Conservation (phyloP, 2,797 vertebrate genomes). For the Pangasius larnaudii region DNA sequence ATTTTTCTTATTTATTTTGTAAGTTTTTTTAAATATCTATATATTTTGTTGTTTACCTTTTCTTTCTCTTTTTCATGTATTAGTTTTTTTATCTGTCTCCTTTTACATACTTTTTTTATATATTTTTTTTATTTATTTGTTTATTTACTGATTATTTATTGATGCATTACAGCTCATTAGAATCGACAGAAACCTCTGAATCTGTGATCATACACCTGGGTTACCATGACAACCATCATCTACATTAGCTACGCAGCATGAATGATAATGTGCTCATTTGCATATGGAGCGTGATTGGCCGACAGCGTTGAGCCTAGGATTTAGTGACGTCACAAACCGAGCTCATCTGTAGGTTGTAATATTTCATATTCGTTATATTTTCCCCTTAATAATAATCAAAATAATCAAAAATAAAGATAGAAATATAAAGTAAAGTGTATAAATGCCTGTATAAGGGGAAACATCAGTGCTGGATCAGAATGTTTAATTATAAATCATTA, state of each 20-base stretch:
- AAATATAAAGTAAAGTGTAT: too few relatives aligned
- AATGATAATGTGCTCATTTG: neutral
- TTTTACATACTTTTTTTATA: too few relatives aligned
- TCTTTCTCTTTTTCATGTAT: neutral
- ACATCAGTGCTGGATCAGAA: neutral
- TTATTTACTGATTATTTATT: neutral
- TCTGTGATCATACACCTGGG: neutral
- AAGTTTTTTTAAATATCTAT: too few relatives aligned
- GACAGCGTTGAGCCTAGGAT: neutral
- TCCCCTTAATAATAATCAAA: neutral
- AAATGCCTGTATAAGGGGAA: neutral
- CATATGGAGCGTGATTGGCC: neutral
- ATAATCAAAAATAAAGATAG: too few relatives aligned
- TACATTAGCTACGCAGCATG: neutral
- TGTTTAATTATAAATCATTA: too few relatives aligned
- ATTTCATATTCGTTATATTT: neutral
- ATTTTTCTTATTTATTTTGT: neutral
- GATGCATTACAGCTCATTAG: neutral
- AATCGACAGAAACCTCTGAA: neutral
- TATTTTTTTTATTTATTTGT: neutral
- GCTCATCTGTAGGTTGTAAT: neutral
- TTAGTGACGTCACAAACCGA: neutral
- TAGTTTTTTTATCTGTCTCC: neutral
- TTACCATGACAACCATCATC: conserved; percentile 3
- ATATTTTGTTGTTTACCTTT: neutral